Evolutionary conservation across 2,113 vertebrate species (phyloP).

Genomic region (Mobula hypostoma): DNA sequence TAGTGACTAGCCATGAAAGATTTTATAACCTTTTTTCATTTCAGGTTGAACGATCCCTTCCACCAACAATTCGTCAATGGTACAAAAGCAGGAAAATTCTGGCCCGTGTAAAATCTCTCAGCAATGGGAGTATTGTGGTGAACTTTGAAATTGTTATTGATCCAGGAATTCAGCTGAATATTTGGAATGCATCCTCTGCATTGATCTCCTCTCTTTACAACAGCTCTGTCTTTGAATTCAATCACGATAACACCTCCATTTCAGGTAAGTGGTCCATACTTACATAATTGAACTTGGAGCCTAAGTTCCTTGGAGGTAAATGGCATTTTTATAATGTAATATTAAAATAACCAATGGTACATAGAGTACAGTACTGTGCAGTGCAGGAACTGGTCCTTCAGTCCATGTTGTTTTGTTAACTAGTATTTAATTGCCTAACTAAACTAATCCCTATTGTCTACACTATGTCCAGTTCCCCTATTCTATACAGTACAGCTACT

Average conservation of each 20-base stretch:
- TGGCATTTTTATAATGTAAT: background rate
- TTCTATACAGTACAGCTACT: too few relatives aligned
- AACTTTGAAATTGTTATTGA: conserved; percentile 54
- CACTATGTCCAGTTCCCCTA: too few relatives aligned
- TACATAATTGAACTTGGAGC: background rate
- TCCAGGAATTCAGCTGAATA: conserved; percentile 41
- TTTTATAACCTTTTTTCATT: conserved; percentile 37
- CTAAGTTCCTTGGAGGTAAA: background rate
- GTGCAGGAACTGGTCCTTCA: too few relatives aligned
- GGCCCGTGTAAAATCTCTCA: conserved; percentile 55
- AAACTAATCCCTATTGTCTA: too few relatives aligned
- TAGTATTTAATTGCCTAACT: too few relatives aligned
- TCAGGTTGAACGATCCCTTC: conserved; percentile 59
- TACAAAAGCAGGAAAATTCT: conserved; percentile 53
- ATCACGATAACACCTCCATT: conserved; percentile 51
- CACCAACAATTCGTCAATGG: conserved; percentile 50
- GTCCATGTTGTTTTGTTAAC: too few relatives aligned
- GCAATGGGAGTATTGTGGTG: conserved; percentile 62
- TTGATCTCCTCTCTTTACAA: conserved; percentile 59
- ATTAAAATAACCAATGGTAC: background rate
- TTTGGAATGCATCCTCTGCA: conserved; percentile 44
- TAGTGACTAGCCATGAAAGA: background rate
- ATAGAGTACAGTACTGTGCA: too few relatives aligned
- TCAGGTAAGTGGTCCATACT: conserved; percentile 48
- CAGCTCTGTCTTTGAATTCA: conserved; percentile 52